These are phyloP conservation scores for Drosophila suzukii DNA, from an alignment of 1,140 invertebrate species.

Conservation along the genomic window DNA sequence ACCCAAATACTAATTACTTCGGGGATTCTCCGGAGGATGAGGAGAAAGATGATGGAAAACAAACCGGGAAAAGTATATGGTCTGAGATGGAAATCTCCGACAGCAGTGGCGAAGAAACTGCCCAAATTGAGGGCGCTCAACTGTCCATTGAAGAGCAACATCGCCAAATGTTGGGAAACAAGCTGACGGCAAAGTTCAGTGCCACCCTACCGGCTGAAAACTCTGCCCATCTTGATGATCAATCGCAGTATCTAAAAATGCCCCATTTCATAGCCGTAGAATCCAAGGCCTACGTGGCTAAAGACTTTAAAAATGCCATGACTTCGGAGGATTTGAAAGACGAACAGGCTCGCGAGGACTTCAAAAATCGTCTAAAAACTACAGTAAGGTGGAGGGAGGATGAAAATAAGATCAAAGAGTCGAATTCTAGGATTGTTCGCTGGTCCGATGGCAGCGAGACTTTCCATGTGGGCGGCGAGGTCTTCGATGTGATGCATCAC, in stretches of 20 bases:
- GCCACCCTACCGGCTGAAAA: conserved; percentile 16
- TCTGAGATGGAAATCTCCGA: no score
- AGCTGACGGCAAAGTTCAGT: conserved; percentile 35
- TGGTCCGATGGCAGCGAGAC: conserved; percentile 61
- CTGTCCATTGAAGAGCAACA: neutral
- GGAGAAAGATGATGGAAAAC: no score
- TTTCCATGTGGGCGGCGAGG: conserved; percentile 57
- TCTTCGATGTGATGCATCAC: conserved; percentile 47
- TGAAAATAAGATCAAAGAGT: conserved; percentile 28
- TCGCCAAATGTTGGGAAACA: conserved; percentile 2
- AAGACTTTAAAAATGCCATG: neutral
- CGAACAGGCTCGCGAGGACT: conserved; percentile 19
- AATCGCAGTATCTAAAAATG: conserved; percentile 23
- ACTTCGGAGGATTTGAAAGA: conserved; percentile 23
- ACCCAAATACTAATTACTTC: no score
- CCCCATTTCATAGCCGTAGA: conserved; percentile 44
- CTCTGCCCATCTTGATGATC: neutral
- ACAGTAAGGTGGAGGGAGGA: conserved; percentile 52
- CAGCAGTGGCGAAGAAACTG: neutral
- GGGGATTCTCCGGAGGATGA: no score
- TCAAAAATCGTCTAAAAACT: conserved; percentile 32
- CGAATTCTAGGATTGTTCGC: conserved; percentile 48
- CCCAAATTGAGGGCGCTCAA: neutral
- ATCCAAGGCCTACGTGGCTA: conserved; percentile 1
- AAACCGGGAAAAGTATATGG: no score